Percentiles rank a stretch among this genome's conserved stretches.
Conservation (phyloP, 2,797 vertebrate genomes). For the Eurystomus glaucurus region DNA sequence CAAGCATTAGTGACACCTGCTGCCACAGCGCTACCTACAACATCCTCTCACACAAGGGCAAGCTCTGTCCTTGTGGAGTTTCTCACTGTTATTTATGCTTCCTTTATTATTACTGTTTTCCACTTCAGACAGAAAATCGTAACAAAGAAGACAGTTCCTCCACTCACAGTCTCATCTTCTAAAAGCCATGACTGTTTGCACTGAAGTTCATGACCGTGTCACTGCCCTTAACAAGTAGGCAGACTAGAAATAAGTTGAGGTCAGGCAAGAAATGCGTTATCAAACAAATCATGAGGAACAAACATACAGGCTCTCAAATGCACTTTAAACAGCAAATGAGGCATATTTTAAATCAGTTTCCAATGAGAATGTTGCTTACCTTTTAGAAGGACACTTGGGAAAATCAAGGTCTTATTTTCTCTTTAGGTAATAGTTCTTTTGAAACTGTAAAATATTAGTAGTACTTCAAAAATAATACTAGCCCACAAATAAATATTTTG, state of each 20-base stretch:
- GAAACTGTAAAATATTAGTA: neutral
- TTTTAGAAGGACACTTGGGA: neutral
- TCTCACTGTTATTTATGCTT: neutral
- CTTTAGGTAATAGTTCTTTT: neutral
- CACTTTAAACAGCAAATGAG: neutral
- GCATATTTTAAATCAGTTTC: neutral
- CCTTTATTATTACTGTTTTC: neutral
- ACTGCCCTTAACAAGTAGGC: neutral
- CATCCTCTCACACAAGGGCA: neutral
- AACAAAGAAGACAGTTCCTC: neutral
- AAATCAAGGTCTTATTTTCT: neutral
- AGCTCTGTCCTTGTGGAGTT: neutral
- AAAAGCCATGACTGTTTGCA: neutral
- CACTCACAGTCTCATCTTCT: neutral
- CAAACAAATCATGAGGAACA: neutral
- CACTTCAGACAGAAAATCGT: neutral
- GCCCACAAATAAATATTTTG: neutral
- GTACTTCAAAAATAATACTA: neutral
- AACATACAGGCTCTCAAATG: neutral
- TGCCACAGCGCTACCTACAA: neutral
- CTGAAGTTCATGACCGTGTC: neutral
- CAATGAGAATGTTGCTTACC: neutral
- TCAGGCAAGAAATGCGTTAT: neutral
- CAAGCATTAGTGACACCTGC: rapidly evolving
- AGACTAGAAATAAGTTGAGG: neutral